Conservation (phyloP, 30 jellyfish, hydroid and myxozoan genomes). For the Sanderia malayensis region DNA sequence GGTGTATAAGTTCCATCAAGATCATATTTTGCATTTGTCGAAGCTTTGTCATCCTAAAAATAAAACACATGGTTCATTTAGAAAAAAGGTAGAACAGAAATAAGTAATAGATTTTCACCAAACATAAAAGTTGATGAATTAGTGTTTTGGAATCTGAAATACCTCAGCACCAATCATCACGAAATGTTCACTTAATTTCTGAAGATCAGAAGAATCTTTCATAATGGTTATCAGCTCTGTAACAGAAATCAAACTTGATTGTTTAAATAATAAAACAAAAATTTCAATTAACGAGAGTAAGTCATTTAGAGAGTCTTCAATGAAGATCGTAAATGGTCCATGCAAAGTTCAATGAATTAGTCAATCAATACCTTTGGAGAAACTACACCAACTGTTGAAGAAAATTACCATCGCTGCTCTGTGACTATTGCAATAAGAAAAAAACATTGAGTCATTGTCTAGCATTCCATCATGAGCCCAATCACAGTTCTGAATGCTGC, state of each 20-base stretch:
- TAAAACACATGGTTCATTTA: too few species aligned
- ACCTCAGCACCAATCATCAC: too few species aligned
- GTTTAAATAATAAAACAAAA: too few species aligned
- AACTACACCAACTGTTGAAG: slow-evolving; percentile 88
- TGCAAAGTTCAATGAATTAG: too few species aligned
- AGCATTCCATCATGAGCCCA: not conserved
- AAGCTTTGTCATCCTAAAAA: slow-evolving; percentile 74
- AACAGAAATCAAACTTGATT: slow-evolving; percentile 12
- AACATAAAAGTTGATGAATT: too few species aligned
- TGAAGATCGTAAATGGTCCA: too few species aligned
- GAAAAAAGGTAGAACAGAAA: too few species aligned
- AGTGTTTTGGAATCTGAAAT: too few species aligned
- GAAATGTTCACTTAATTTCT: slow-evolving; percentile 43
- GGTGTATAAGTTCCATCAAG: slow-evolving; percentile 95
- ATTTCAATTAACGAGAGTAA: too few species aligned
- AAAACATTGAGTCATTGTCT: not conserved
- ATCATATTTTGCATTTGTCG: slow-evolving; percentile 67
- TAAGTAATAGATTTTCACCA: too few species aligned
- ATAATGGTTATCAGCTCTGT: slow-evolving; percentile 67
- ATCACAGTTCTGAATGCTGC: not conserved
- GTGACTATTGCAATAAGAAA: slow-evolving; percentile 64
- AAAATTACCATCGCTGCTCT: slow-evolving; percentile 73
- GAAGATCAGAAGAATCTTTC: slow-evolving; percentile 59
- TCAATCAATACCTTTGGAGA: slow-evolving; percentile 79
- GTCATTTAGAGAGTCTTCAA: too few species aligned